Base-by-base conservation (phyloP, 2,113 vertebrate genomes). In the Entomyzon cyanotis region DNA sequence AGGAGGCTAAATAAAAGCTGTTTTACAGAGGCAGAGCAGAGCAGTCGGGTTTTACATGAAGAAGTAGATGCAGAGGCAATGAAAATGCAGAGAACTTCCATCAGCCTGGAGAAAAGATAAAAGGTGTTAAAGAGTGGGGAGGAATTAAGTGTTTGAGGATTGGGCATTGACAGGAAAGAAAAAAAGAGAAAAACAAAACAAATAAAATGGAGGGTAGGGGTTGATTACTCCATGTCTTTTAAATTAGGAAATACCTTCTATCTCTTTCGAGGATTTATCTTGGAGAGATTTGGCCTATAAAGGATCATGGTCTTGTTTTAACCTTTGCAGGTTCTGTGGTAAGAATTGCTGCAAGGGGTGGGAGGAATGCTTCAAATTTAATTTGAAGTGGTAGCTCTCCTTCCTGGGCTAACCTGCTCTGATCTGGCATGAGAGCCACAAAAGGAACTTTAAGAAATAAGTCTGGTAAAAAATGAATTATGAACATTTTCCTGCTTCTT, bases 181-280 rank as follows among this genome's bases (percentile, higher is more conserved):
- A 59, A 53, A 53, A 8, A n/a, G n/a, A n/a, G n/a, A n/a, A 9
- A 50, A 24, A 6, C 4, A 50, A 74, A 19, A 19, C 63, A 14
- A 50, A 33, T 28, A n/a, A n/a, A n/a, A n/a, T 92, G 30, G 12
- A 52, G 9, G 4, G 1, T 9, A 46, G 8, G 0, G 3, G 3
- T 73, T 78, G 42, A 12, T 24, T 33, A 3, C 3, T 62, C 8
- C 4, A 6, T 28, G 21, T 56, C 12, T 89, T 84, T 90, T 62
- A 27, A 79, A 24, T 7, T 30, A 49, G 15, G 12, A 65, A 53
- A 65, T 58, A 19, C 0, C 4, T 73, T 80, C 49, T 65, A 17
- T 47, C n/a, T 53, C 1, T n/a, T 44, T 4, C 81, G 55, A 37
- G 8, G 25, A 31, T 53, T 81, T 65, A 13, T 31, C 18, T 44